A percentile compares a stretch with the other conserved stretches of the same genome.
phyloP scores from a whole-genome alignment of 1,140 invertebrate species.

The Protaetia brevitarsis region DNA sequence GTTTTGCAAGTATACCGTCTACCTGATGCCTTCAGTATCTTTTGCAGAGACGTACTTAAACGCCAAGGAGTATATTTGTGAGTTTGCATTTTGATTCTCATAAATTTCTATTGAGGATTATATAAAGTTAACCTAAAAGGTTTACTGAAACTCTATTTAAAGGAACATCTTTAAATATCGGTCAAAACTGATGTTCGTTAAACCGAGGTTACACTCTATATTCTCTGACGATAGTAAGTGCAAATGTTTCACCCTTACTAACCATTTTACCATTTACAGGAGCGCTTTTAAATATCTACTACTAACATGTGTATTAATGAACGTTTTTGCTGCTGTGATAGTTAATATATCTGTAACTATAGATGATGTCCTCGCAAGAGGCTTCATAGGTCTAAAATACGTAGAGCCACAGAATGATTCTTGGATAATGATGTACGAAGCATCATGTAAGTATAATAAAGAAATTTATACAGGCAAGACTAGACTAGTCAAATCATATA shows the following conservation, averaged over 20 bases:
- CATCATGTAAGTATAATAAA: neutral
- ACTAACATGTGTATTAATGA: conserved; percentile 32
- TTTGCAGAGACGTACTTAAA: neutral
- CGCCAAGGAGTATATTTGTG: neutral
- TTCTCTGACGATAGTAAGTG: too few species aligned
- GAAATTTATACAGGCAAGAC: neutral
- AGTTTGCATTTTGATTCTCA: neutral
- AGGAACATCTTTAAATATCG: neutral
- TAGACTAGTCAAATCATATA: too few species aligned
- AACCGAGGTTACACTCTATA: neutral
- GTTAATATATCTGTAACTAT: neutral
- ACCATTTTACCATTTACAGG: too few species aligned
- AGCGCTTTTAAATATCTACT: conserved; percentile 42
- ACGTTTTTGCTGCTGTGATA: neutral
- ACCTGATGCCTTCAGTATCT: conserved; percentile 11
- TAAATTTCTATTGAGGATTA: neutral
- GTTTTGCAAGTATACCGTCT: conserved; percentile 14
- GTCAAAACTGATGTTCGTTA: neutral
- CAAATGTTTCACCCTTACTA: too few species aligned
- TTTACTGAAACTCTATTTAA: too few species aligned
- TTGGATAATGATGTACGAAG: conserved; percentile 25
- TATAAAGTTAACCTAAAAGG: too few species aligned
- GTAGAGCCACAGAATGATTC: conserved; percentile 24
- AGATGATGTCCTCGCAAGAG: neutral
- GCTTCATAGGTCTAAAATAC: neutral